phyloP scores from a whole-genome alignment of 2,113 vertebrate species.

The Psilopsiagon aymara region DNA sequence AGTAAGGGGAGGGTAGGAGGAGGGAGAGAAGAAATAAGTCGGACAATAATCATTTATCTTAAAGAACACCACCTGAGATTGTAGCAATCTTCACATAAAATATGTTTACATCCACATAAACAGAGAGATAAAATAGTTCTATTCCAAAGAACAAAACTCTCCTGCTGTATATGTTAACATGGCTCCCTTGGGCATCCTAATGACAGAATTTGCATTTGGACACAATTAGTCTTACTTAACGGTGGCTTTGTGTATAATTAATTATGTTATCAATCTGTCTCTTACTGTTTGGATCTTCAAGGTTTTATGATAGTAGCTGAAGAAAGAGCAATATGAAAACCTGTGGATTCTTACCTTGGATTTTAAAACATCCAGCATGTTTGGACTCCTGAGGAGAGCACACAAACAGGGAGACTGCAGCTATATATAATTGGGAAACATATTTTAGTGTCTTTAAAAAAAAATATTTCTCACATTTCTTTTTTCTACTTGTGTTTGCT shows the following conservation, averaged over 20 bases:
- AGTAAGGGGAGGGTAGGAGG: neutral
- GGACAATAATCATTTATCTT: neutral
- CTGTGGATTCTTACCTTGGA: neutral
- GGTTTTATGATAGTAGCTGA: neutral
- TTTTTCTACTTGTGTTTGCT: neutral
- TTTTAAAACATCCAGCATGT: neutral
- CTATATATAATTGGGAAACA: neutral
- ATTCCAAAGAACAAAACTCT: neutral
- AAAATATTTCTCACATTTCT: neutral
- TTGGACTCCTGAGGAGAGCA: neutral
- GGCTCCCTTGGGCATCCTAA: neutral
- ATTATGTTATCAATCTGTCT: conserved; percentile 28
- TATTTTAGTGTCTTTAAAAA: neutral
- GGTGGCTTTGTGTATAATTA: conserved; percentile 25
- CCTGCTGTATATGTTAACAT: neutral
- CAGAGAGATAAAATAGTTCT: neutral
- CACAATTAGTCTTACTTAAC: conserved; percentile 9
- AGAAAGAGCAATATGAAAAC: neutral
- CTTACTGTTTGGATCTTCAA: conserved; percentile 15
- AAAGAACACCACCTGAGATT: neutral
- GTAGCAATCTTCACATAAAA: neutral
- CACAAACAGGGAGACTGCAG: neutral
- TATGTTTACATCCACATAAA: neutral
- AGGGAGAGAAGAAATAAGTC: neutral
- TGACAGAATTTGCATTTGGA: conserved; percentile 11